Percentiles rank a stretch among this genome's conserved stretches.
Conservation (phyloP, 2,888 invertebrate species). For the Andrena chrysosceles region DNA sequence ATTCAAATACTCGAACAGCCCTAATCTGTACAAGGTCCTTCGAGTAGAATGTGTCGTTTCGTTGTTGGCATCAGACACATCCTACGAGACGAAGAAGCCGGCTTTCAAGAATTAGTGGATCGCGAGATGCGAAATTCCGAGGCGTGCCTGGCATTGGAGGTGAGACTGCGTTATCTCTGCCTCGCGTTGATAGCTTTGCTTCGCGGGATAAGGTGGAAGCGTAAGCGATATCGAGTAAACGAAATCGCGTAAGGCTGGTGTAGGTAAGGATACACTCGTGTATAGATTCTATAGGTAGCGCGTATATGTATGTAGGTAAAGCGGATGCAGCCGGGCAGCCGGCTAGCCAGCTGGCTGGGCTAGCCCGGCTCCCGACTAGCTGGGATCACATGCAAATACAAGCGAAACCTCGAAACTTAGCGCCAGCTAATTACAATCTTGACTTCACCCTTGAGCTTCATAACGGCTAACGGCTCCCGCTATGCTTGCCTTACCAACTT, state of each 20-base stretch:
- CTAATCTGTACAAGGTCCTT: too few relatives aligned
- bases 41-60: too few relatives aligned
- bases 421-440: conserved; percentile 84
- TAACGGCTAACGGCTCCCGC: conserved; percentile 80
- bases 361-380: conserved; percentile 21
- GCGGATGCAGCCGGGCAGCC: conserved; percentile 42
- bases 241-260: conserved; percentile 15
- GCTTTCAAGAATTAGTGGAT: conserved; percentile 62
- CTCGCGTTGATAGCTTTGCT: background rate
- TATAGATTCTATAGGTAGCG: background rate
- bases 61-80: too few relatives aligned
- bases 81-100: background rate
- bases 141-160: conserved; percentile 80
- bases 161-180: conserved; percentile 28
- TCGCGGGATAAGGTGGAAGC: conserved; percentile 6
- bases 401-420: conserved; percentile 81
- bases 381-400: conserved; percentile 79
- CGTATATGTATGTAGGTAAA: background rate
- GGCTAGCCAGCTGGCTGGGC: conserved; percentile 18
- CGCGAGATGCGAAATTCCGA: conserved; percentile 79
- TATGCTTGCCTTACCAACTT: conserved; percentile 78
- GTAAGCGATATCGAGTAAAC: conserved; percentile 54
- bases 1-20: too few relatives aligned
- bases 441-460: conserved; percentile 83
- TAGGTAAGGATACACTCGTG: background rate